Conservation (phyloP, 2,888 invertebrate genomes). For the Callyntrura guangdongensis region DNA sequence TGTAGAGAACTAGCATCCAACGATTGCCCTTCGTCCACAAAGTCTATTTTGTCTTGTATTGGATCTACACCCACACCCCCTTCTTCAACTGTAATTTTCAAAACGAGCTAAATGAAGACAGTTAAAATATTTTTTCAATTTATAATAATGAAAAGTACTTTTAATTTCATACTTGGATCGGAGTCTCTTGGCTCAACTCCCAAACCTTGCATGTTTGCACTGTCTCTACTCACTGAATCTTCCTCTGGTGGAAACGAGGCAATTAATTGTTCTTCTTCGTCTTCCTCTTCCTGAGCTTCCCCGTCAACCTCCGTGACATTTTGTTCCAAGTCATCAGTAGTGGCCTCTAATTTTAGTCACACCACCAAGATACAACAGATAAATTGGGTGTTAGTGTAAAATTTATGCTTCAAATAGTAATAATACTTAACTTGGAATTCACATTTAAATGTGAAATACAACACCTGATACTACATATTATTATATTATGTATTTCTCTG, state of each 20-base stretch:
- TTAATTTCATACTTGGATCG: constrained; percentile 83
- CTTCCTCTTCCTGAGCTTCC: constrained; percentile 24
- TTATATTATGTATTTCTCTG: neutral
- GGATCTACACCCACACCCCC: constrained; percentile 83
- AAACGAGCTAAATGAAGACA: neutral
- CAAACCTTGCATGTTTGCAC: constrained; percentile 81
- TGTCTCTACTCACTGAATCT: constrained; percentile 53
- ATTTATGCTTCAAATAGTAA: too few species aligned
- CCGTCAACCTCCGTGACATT: constrained; percentile 14
- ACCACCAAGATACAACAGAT: too few species aligned
- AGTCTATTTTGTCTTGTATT: constrained; percentile 75
- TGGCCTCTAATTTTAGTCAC: neutral
- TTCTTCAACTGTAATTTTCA: neutral
- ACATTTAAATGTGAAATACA: too few species aligned
- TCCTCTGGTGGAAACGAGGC: constrained; percentile 63
- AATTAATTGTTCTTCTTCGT: constrained; percentile 42
- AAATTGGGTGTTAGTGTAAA: too few species aligned
- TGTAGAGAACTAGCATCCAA: constrained; percentile 74
- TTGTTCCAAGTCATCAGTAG: neutral
- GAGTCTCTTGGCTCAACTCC: constrained; percentile 85
- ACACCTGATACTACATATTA: neutral
- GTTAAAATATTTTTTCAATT: neutral
- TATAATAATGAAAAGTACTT: neutral
- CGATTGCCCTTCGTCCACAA: constrained; percentile 71
- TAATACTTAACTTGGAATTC: too few species aligned